These are phyloP conservation scores for Psephotus haematonotus DNA, from an alignment of 2,113 vertebrate species.

Conservation along the genomic window DNA sequence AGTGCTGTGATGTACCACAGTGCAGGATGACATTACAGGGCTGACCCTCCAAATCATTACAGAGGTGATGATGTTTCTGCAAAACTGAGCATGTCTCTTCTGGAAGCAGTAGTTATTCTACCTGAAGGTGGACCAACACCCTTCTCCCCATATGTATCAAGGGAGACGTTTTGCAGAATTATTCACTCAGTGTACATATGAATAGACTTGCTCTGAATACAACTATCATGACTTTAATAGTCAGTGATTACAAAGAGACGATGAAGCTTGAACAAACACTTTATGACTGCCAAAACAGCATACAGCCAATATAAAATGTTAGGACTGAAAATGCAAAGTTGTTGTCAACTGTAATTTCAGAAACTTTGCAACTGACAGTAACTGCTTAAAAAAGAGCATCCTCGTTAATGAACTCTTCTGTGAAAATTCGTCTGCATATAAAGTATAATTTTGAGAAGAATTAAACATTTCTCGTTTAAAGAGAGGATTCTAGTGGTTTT, in stretches of 20 bases:
- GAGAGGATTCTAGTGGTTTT: neutral
- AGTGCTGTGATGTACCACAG: neutral
- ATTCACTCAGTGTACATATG: fast-evolving
- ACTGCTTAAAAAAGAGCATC: neutral
- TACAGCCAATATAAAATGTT: neutral
- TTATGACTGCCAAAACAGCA: neutral
- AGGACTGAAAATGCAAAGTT: neutral
- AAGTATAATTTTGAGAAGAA: neutral
- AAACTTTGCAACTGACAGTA: neutral
- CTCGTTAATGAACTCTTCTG: neutral
- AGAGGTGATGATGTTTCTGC: neutral
- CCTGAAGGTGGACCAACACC: neutral
- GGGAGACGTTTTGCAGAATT: neutral
- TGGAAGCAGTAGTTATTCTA: neutral
- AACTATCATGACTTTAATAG: neutral
- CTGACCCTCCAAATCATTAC: neutral
- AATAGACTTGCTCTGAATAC: neutral
- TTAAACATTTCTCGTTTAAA: neutral
- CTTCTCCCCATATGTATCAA: neutral
- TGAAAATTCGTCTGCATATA: neutral
- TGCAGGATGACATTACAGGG: neutral
- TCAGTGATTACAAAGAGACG: neutral
- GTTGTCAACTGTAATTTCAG: neutral
- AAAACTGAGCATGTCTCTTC: neutral
- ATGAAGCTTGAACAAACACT: neutral